A percentile compares a stretch with the other conserved stretches of the same genome.
Evolutionary conservation across 1,140 invertebrate species (phyloP).

Genomic region (Xylocopa sonorina): DNA sequence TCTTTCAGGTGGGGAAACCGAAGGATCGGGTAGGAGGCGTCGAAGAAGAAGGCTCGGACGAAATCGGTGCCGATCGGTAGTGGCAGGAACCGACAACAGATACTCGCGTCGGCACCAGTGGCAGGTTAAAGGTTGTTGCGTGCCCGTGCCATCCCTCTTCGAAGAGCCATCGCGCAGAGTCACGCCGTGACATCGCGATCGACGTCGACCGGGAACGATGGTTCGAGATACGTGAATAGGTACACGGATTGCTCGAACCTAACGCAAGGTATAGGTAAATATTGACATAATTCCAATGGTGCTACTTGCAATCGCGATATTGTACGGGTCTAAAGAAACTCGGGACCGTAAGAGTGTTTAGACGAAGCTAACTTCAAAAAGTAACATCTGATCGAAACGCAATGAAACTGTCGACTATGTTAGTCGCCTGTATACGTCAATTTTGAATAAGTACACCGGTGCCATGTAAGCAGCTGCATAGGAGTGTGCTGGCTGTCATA

Average conservation of each 20-base stretch:
- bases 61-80: slow-evolving; percentile 49
- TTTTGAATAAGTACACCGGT: too few relatives aligned
- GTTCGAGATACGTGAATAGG: slow-evolving; percentile 2
- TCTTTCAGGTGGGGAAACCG: slow-evolving; percentile 19
- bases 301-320: neutral
- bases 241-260: neutral
- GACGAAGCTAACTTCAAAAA: too few relatives aligned
- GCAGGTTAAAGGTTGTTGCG: slow-evolving; percentile 43
- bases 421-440: too few relatives aligned
- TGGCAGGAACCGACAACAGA: slow-evolving; percentile 17
- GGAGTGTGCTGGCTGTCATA: too few relatives aligned
- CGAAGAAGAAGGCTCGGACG: slow-evolving; percentile 31
- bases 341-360: neutral
- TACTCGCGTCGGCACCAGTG: slow-evolving; percentile 10
- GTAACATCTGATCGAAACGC: neutral
- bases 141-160: neutral
- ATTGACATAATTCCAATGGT: neutral
- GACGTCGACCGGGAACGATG: neutral
- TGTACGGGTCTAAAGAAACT: neutral
- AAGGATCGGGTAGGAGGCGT: slow-evolving; percentile 8
- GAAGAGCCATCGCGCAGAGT: slow-evolving; percentile 11
- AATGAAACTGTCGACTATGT: too few relatives aligned
- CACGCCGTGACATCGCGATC: slow-evolving; percentile 32
- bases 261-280: neutral
- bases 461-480: too few relatives aligned